Percentiles rank a stretch among this genome's conserved stretches.
Evolutionary conservation across 2,113 vertebrate species (phyloP).

Genomic region (Rana temporaria): DNA sequence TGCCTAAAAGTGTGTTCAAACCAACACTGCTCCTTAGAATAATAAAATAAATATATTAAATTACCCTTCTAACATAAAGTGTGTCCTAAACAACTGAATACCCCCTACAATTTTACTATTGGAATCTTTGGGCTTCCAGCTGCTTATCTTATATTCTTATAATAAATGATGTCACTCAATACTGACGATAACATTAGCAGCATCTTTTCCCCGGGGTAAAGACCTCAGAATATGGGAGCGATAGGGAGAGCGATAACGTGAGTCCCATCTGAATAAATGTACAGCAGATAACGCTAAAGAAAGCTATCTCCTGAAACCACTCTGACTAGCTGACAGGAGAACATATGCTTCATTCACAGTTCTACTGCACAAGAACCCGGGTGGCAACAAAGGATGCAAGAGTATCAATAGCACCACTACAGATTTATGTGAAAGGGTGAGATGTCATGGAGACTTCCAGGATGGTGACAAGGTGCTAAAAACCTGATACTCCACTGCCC

Average conservation of each 20-base stretch:
- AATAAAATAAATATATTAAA: too few species aligned
- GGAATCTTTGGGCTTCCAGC: background rate
- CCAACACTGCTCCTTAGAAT: too few species aligned
- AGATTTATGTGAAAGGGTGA: too few species aligned
- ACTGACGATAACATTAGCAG: conserved; percentile 4
- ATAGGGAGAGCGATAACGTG: background rate
- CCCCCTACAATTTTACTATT: background rate
- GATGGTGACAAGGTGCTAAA: too few species aligned
- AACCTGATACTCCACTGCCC: too few species aligned
- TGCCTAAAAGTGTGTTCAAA: too few species aligned
- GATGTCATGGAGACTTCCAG: too few species aligned
- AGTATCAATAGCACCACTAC: too few species aligned
- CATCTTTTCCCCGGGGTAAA: conserved; percentile 4
- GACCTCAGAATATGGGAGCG: conserved; percentile 24
- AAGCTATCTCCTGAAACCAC: background rate
- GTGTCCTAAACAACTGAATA: too few species aligned
- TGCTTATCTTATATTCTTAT: background rate
- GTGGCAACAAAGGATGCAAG: too few species aligned
- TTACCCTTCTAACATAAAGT: too few species aligned
- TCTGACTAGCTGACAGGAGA: background rate
- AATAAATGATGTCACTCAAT: conserved; percentile 16
- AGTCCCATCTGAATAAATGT: background rate
- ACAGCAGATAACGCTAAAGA: background rate
- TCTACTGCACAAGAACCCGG: background rate
- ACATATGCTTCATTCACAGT: background rate